Conservation (phyloP, 2,888 invertebrate genomes). For the Ypsolopha scabrella region DNA sequence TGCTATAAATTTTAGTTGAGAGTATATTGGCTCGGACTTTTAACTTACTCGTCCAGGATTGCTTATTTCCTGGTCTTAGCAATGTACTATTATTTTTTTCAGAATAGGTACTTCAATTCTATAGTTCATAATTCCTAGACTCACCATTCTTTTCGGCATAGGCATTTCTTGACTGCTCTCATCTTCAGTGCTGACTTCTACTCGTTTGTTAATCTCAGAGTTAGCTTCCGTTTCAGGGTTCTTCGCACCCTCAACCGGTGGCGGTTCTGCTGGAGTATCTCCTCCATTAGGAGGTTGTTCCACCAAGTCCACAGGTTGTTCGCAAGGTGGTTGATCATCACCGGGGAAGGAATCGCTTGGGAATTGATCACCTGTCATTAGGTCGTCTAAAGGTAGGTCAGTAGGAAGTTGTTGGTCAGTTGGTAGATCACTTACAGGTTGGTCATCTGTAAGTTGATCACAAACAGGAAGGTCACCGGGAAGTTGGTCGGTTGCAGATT, state of each 20-base stretch:
- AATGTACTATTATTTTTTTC: no score
- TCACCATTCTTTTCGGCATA: not conserved
- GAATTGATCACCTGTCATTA: constrained; percentile 2
- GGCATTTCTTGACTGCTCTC: constrained; percentile 29
- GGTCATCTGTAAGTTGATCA: not conserved
- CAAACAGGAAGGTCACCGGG: not conserved
- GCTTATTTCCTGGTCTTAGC: no score
- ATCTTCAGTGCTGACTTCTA: constrained; percentile 19
- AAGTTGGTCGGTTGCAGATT: no score
- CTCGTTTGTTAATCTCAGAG: not conserved
- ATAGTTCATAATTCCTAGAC: not conserved
- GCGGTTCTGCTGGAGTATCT: constrained; percentile 5
- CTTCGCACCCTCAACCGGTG: not conserved
- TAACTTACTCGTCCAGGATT: no score
- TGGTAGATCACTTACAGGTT: not conserved
- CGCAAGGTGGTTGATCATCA: constrained; percentile 1
- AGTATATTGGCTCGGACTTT: no score
- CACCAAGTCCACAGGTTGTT: no score
- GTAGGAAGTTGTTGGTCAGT: not conserved
- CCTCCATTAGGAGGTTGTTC: no score
- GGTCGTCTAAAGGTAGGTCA: not conserved
- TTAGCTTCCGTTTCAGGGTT: constrained; percentile 5
- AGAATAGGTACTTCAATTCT: no score
- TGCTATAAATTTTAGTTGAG: no score
- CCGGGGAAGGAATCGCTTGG: constrained; percentile 1